Evolutionary conservation across 2,888 invertebrate species (phyloP).

Genomic region (Andrena hattorfiana): DNA sequence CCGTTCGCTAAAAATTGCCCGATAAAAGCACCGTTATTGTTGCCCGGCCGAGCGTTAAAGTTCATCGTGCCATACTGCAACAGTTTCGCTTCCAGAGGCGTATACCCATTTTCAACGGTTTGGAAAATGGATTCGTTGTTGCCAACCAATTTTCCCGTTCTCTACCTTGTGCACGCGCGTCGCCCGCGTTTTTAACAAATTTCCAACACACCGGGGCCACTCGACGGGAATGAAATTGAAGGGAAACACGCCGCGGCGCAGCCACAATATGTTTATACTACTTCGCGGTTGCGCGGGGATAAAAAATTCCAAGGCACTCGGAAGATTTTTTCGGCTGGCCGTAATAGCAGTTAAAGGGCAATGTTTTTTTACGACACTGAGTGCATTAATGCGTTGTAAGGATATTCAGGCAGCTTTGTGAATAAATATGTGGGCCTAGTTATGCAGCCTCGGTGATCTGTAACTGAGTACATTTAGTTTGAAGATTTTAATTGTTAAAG

Average conservation of each 20-base stretch:
- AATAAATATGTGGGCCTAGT: too few species aligned
- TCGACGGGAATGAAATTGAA: constrained; percentile 41
- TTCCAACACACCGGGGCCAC: constrained; percentile 31
- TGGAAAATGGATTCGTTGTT: constrained; percentile 64
- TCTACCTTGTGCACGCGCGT: constrained; percentile 29
- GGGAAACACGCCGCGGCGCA: background rate
- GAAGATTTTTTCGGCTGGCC: background rate
- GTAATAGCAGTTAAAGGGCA: background rate
- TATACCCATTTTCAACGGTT: constrained; percentile 67
- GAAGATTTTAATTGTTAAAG: too few species aligned
- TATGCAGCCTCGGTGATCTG: too few species aligned
- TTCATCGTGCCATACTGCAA: constrained; percentile 68
- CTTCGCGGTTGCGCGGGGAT: background rate
- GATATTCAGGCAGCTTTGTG: too few species aligned
- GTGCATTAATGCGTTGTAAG: too few species aligned
- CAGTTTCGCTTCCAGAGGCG: constrained; percentile 60
- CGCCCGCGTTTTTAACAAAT: constrained; percentile 42
- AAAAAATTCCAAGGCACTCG: constrained; percentile 8
- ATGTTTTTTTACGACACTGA: background rate
- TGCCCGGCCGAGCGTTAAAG: constrained; percentile 74
- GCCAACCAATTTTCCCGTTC: constrained; percentile 72
- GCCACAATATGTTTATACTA: constrained; percentile 5
- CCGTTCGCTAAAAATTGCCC: constrained; percentile 62
- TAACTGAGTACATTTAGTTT: too few species aligned
- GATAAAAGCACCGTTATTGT: constrained; percentile 75